Conservation (phyloP, 2,797 vertebrate genomes). For the Alectoris magna region DNA sequence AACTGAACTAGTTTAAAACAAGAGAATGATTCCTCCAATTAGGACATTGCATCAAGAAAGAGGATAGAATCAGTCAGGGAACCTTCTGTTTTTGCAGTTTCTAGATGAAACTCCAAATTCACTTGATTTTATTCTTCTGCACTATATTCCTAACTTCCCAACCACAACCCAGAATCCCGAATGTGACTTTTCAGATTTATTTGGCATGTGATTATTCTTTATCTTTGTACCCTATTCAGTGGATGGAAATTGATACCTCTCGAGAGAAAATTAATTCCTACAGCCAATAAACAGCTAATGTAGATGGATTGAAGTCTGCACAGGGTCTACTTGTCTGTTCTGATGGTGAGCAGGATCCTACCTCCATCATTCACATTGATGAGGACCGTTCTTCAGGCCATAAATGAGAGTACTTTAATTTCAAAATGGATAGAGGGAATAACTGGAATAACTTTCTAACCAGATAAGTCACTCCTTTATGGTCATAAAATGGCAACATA, state of each 20-base stretch:
- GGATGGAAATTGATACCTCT: background rate
- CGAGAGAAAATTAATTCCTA: background rate
- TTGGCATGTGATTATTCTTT: background rate
- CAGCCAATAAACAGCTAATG: background rate
- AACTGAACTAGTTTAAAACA: constrained; percentile 41
- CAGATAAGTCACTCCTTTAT: background rate
- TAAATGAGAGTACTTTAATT: background rate
- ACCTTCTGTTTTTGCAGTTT: constrained; percentile 9
- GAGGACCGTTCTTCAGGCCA: background rate
- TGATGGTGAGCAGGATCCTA: background rate
- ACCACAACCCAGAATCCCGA: background rate
- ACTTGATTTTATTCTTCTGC: background rate
- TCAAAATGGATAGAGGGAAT: background rate
- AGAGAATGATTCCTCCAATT: constrained; percentile 36
- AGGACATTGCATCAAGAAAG: constrained; percentile 7
- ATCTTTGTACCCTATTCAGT: background rate
- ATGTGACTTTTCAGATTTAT: background rate
- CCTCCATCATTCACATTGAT: background rate
- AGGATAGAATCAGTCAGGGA: background rate
- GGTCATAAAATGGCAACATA: background rate
- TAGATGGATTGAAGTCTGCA: background rate
- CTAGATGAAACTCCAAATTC: constrained; percentile 25
- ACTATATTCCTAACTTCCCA: background rate
- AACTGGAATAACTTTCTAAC: background rate
- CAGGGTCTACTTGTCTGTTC: background rate